Evolutionary conservation across 2,797 vertebrate genomes (phyloP), one percentile per base, ranked within the genome.

Genomic region (Amblyopsis hoosieri): DNA sequence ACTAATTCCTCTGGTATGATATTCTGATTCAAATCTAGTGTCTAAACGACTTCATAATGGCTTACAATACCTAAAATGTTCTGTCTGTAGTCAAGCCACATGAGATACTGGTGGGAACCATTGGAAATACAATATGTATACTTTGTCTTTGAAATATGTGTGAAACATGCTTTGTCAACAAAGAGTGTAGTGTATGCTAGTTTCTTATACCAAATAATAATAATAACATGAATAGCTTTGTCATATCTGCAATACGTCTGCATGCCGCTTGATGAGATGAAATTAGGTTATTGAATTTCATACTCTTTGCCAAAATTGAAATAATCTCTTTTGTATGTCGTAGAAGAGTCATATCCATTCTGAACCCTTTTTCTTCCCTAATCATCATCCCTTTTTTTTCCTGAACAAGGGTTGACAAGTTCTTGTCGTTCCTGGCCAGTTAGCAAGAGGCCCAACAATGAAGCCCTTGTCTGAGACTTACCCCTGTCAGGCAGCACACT

Each of bases 271-370:
- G 79, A 88, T 79, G 81, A 87, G 71, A 49, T 74, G 68, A 92
- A 93, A 93, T 93, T 87, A 94, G 93, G 90, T 85, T 91, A 90
- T 94, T 92, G 77, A 45, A 65, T 93, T 93, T 90, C 92, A 90
- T 85, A 85, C 69, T 73, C 81, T 52, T 59, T 79, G 79, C 83
- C 86, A 91, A 87, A 89, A 82, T 81, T 80, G 65, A 82, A 87
- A 86, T 85, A 78, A 89, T 86, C 17, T 85, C 86, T 85, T 81
- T 69, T 87, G 80, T 90, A 76, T 10, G 45, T 62, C 60, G 82
- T 54, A 79, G 79, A 80, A 51, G 78, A 88, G 79, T 80, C 74
- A 69, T 72, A 74, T 82, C 74, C 72, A 78, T 83, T 75, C 80
- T 67, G 15, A 66, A 59, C 81, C 52, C 62, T 69, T 74, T 64